phyloP scores from a whole-genome alignment of 2,797 vertebrate species.

The Notolabrus celidotus region DNA sequence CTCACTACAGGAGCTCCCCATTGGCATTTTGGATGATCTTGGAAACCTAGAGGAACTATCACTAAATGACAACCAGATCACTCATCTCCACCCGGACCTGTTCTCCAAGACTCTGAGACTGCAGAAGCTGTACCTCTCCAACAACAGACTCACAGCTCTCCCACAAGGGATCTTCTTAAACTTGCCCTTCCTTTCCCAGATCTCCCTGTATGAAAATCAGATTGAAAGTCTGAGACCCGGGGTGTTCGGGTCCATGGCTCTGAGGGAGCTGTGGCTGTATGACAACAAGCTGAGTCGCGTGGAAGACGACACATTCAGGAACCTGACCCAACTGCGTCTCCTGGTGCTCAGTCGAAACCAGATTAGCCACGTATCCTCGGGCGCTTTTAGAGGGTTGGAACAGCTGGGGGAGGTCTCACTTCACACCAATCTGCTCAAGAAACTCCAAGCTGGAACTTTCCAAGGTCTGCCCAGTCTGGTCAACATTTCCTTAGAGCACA shows the following conservation, averaged over 20 bases:
- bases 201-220: constrained; percentile 90
- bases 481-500: constrained; percentile 93
- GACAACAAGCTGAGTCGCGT: constrained; percentile 89
- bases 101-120: constrained; percentile 88
- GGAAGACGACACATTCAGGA: constrained; percentile 85
- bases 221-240: constrained; percentile 84
- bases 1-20: constrained; percentile 83
- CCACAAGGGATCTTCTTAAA: constrained; percentile 88
- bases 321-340: constrained; percentile 87
- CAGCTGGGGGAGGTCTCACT: constrained; percentile 90
- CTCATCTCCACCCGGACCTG: constrained; percentile 81
- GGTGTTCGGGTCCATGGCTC: constrained; percentile 88
- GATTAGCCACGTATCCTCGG: constrained; percentile 81
- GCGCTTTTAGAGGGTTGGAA: constrained; percentile 87
- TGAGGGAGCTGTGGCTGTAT: constrained; percentile 92
- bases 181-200: constrained; percentile 83
- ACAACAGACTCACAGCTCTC: constrained; percentile 87
- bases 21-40: constrained; percentile 86
- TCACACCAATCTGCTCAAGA: constrained; percentile 88
- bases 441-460: constrained; percentile 84
- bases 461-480: constrained; percentile 85
- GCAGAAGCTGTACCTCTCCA: constrained; percentile 90
- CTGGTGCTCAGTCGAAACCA: constrained; percentile 92
- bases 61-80: constrained; percentile 90
- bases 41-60: constrained; percentile 87